Conservation (phyloP, 2,888 invertebrate genomes). For the Nomada fucata region DNA sequence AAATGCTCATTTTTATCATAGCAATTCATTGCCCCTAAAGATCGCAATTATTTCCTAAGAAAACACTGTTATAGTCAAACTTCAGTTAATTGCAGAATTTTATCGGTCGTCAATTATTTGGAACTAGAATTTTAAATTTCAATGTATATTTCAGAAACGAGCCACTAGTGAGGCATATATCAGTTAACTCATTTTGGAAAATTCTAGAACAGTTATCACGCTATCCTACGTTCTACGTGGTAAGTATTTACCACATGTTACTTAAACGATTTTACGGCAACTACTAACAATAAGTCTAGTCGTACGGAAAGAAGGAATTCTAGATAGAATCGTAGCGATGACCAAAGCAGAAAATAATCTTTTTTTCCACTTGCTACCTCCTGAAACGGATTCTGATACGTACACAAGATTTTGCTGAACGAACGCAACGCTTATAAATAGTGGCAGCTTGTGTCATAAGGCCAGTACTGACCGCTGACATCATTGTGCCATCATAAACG, state of each 20-base stretch:
- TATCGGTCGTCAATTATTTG: constrained; percentile 6
- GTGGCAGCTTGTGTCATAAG: constrained; percentile 53
- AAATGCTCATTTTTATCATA: background rate
- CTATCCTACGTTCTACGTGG: background rate
- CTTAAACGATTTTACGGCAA: background rate
- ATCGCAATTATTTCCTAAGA: background rate
- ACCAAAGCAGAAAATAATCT: constrained; percentile 1
- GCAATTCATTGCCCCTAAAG: background rate
- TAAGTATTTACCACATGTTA: background rate
- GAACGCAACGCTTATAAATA: constrained; percentile 69
- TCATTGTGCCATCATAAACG: constrained; percentile 42
- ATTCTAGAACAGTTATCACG: background rate
- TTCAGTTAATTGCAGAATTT: background rate
- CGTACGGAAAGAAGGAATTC: background rate
- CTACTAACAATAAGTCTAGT: background rate
- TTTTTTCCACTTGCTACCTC: constrained; percentile 12
- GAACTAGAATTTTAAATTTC: background rate
- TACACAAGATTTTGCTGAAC: constrained; percentile 30
- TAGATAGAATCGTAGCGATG: background rate
- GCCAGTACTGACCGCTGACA: constrained; percentile 52
- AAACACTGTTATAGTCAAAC: background rate
- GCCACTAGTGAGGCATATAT: background rate
- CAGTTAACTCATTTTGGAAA: background rate
- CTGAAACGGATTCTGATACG: constrained; percentile 7
- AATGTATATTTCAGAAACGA: background rate